phyloP scores from a whole-genome alignment of 35 echinoderm and acorn worm genomes.

The Nesometra sesokonis region DNA sequence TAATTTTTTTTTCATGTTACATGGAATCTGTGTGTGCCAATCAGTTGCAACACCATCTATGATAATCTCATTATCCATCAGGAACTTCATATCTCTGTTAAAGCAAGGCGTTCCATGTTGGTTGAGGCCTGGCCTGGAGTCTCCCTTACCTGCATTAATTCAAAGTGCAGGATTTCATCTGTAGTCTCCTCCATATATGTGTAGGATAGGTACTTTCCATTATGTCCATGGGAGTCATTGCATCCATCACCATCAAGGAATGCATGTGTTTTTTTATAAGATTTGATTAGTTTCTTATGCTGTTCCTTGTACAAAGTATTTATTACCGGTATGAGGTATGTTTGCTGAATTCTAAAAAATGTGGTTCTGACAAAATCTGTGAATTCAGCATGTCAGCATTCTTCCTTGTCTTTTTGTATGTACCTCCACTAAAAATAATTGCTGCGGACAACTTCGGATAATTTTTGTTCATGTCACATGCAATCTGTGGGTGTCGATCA shows the following conservation, averaged over 20 bases:
- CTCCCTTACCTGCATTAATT: constrained; percentile 36
- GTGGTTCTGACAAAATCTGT: neutral
- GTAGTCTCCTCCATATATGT: constrained; percentile 34
- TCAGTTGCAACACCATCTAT: neutral
- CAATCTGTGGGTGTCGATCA: constrained; percentile 20
- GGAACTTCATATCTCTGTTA: neutral
- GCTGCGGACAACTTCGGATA: neutral
- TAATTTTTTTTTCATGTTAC: constrained; percentile 1
- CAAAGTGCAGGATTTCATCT: constrained; percentile 12
- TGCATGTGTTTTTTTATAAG: neutral
- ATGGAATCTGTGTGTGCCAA: constrained; percentile 19
- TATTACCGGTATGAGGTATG: neutral
- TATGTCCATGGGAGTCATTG: constrained; percentile 45
- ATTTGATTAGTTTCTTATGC: neutral
- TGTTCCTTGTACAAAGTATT: neutral
- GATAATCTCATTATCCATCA: neutral
- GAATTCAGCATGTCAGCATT: neutral
- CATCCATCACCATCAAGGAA: constrained; percentile 35
- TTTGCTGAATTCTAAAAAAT: neutral
- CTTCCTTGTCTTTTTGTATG: neutral
- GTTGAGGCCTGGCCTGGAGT: constrained; percentile 19
- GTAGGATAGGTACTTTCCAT: constrained; percentile 46
- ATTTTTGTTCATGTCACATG: neutral
- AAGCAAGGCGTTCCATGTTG: constrained; percentile 45
- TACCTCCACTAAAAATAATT: neutral